Conservation (phyloP, 1,140 invertebrate genomes). For the Pseudachorutes palmiensis region DNA sequence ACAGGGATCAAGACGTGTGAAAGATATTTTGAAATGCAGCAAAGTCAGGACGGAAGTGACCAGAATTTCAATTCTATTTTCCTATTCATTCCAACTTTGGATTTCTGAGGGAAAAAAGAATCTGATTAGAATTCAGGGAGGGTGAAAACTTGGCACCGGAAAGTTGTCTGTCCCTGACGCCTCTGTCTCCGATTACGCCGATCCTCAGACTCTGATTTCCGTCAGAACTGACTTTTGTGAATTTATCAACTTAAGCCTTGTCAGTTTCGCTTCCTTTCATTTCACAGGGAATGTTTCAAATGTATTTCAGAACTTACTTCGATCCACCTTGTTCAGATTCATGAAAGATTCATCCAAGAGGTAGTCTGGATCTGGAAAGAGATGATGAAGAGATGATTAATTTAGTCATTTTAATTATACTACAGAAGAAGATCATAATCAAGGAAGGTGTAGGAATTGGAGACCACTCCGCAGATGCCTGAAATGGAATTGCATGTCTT, state of each 20-base stretch:
- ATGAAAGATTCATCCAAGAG: constrained; percentile 82
- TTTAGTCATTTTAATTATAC: neutral
- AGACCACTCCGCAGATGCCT: too few relatives aligned
- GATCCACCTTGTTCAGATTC: constrained; percentile 53
- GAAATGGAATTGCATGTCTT: neutral
- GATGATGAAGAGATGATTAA: constrained; percentile 39
- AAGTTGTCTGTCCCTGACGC: constrained; percentile 3
- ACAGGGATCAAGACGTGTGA: neutral
- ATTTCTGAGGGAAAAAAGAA: neutral
- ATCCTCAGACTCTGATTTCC: neutral
- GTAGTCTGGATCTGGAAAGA: constrained; percentile 75
- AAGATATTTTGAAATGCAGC: neutral
- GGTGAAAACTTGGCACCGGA: neutral
- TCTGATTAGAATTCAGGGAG: constrained; percentile 3
- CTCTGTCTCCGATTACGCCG: neutral
- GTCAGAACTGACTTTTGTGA: neutral
- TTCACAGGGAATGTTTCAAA: too few relatives aligned
- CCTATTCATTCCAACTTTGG: neutral
- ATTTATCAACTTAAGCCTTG: constrained; percentile 5
- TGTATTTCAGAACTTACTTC: too few relatives aligned
- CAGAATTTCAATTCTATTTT: neutral
- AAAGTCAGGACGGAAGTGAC: neutral
- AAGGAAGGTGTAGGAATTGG: too few relatives aligned
- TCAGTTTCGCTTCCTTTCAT: neutral
- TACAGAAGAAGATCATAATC: too few relatives aligned